Conservation (phyloP, 2,113 vertebrate genomes). For the Greenwoodochromis staneri region DNA sequence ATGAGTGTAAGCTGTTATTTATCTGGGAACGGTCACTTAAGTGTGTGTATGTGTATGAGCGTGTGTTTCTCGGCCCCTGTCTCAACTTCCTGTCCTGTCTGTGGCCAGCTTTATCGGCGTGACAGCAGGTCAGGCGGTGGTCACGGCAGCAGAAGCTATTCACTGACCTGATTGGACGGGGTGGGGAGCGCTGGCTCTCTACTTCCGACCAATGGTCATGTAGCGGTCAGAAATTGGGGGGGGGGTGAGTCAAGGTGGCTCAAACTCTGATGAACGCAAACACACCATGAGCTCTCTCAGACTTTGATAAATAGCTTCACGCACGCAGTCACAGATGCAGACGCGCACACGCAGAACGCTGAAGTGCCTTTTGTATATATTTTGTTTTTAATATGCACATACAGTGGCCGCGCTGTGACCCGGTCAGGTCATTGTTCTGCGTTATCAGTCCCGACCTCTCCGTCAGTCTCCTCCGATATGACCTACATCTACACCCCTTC, state of each 20-base stretch:
- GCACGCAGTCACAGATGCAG: neutral
- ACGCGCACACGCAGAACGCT: neutral
- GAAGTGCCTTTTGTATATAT: neutral
- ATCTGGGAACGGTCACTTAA: conserved; percentile 18
- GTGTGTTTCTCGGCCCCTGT: conserved; percentile 19
- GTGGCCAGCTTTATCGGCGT: conserved; percentile 49
- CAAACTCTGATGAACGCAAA: neutral
- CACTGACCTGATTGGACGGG: conserved; percentile 19
- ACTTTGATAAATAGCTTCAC: neutral
- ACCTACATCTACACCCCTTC: conserved; percentile 51
- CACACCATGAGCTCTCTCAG: neutral
- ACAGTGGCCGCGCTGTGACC: conserved; percentile 35
- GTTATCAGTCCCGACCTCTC: conserved; percentile 56
- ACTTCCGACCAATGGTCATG: conserved; percentile 37
- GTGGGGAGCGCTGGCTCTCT: neutral
- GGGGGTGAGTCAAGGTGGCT: neutral
- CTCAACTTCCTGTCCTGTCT: conserved; percentile 67
- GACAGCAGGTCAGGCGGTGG: conserved; percentile 56
- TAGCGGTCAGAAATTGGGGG: conserved; percentile 23
- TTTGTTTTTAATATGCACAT: neutral
- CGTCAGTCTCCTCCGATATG: conserved; percentile 25
- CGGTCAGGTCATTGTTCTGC: conserved; percentile 61
- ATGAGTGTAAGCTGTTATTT: conserved; percentile 20
- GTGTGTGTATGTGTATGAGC: neutral
- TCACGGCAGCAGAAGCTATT: conserved; percentile 18